A percentile compares a stretch with the other conserved stretches of the same genome.
Evolutionary conservation across 2,797 vertebrate genomes (phyloP).

Genomic region (Emys orbicularis): DNA sequence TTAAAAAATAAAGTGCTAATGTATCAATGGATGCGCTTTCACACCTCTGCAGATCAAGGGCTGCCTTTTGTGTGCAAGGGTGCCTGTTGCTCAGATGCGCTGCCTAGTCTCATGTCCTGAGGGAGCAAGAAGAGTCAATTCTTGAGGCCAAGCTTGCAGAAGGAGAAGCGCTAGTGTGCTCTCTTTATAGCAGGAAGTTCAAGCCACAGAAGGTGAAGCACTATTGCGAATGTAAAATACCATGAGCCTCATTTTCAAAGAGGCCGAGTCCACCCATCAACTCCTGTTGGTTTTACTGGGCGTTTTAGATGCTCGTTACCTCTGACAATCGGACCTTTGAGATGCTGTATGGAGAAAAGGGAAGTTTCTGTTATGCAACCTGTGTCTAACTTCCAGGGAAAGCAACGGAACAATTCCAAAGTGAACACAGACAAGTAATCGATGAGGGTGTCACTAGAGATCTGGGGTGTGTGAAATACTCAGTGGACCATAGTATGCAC

Average conservation of each 20-base stretch:
- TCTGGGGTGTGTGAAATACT: not conserved
- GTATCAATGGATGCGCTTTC: not conserved
- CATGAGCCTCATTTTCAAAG: not conserved
- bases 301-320: not conserved
- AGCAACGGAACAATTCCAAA: not conserved
- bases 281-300: not conserved
- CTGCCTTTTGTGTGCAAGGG: not conserved
- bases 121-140: not conserved
- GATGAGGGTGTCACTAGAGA: too few species aligned
- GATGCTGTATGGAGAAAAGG: not conserved
- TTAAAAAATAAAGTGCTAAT: not conserved
- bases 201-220: not conserved
- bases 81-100: not conserved
- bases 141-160: not conserved
- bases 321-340: rapidly evolving
- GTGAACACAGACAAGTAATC: not conserved
- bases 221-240: not conserved
- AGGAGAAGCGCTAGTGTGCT: not conserved
- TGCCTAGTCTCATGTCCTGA: not conserved
- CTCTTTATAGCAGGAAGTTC: not conserved
- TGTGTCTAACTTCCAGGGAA: not conserved
- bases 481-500: not conserved
- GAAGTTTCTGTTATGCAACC: not conserved
- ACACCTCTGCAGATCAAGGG: not conserved
- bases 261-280: not conserved